Percentiles rank a stretch among this genome's conserved stretches.
Conservation (phyloP, 2,113 vertebrate genomes). For the Ahaetulla prasina region DNA sequence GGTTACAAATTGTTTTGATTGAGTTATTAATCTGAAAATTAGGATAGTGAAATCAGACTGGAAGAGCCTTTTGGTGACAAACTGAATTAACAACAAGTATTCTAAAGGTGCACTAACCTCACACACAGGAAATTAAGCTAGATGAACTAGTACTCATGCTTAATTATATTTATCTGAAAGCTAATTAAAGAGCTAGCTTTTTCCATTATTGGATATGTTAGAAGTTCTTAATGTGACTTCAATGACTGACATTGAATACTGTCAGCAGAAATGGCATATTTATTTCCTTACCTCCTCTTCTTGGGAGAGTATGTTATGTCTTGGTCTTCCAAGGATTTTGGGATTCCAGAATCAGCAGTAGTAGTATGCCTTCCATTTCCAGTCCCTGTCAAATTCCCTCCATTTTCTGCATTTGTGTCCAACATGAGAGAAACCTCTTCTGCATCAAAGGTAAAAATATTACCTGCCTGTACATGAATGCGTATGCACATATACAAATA, state of each 20-base stretch:
- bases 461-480: neutral
- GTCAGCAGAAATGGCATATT: constrained; percentile 18
- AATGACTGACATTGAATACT: constrained; percentile 24
- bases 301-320: constrained; percentile 53
- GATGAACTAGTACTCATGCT: neutral
- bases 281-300: constrained; percentile 59
- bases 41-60: neutral
- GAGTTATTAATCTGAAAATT: neutral
- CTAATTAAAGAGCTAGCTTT: fast-evolving
- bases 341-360: constrained; percentile 61
- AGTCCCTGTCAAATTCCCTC: constrained; percentile 44
- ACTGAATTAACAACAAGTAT: neutral
- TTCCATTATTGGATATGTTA: constrained; percentile 21
- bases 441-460: constrained; percentile 47
- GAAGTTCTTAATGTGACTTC: constrained; percentile 25
- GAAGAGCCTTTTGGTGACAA: neutral
- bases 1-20: neutral
- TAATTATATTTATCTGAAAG: constrained; percentile 18
- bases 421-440: constrained; percentile 29
- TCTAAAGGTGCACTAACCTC: neutral
- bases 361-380: constrained; percentile 44
- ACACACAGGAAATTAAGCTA: neutral
- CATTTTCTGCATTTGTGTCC: constrained; percentile 12
- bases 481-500: neutral
- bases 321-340: constrained; percentile 61